Base-by-base conservation (phyloP, 1,140 invertebrate species). In the Palaemon carinicauda region DNA sequence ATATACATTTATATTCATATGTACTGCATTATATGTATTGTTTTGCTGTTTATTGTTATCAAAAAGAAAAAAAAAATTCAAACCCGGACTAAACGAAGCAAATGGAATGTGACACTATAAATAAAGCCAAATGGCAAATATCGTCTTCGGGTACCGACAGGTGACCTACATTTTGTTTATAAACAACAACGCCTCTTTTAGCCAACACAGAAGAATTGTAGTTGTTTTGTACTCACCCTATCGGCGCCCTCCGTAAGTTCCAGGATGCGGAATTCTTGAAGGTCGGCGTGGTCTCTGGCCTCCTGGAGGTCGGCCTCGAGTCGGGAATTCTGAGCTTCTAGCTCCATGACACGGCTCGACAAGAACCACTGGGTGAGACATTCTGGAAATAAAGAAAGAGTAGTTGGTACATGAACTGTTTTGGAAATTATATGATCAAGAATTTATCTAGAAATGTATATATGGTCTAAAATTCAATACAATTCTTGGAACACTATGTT, bases 221-320 rank as follows among this genome's bases (percentile, higher is more conserved):
- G 24, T 12, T 31, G 15, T 17, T 21, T 3, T 21, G 80, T 60
- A 89, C 88, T 88, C 60, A 90, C 90, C 88, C 87, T 80, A 60
- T 89, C 89, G 69, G 90, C 84, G 21, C 80, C 90, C 82, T 93
- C 93, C 89, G 93, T 93, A 17, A 94, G 90, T 90, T 94, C 93
- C 74, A 94, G 90, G 50, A 93, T 91, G n/a, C 93, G 90, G 91
- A 94, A 94, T 91, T 94, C 93, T 90, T 93, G 92, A 80, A 94
- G 91, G 90, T 94, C 93, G 87, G 93, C 92, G 83, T 93, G 93
- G 90, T 94, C 93, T 89, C 93, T 91, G 74, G 93, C 91, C 90
- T 94, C 93, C 83, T 93, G 92, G 81, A 93, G 90, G 90, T 93
- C 92, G 89, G 92, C 92, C 31, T 87, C 75, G 21, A 90, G 82